Conservation (phyloP, 2,797 vertebrate species). For the Sebastes miniatus region DNA sequence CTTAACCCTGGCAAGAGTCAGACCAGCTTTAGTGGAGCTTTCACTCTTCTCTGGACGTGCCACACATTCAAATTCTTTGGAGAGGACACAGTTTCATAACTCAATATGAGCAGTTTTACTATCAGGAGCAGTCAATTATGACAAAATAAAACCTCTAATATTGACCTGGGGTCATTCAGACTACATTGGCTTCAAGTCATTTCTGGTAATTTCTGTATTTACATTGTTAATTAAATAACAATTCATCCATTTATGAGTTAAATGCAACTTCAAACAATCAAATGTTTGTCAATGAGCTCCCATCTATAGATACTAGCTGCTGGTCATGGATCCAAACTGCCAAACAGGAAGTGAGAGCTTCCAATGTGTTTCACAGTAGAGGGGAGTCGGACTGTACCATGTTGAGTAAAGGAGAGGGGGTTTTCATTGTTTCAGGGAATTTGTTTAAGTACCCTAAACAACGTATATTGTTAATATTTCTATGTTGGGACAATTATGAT, state of each 20-base stretch:
- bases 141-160: not conserved
- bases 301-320: not conserved
- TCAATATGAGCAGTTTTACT: not conserved
- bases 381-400: not conserved
- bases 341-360: not conserved
- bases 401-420: not conserved
- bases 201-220: not conserved
- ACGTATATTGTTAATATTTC: not conserved
- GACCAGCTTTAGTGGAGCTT: not conserved
- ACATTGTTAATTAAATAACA: not conserved
- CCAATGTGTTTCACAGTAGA: not conserved
- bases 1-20: not conserved
- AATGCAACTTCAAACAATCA: not conserved
- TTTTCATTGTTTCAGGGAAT: not conserved
- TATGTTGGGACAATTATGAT: not conserved
- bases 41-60: not conserved
- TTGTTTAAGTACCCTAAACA: not conserved
- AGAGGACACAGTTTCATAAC: not conserved
- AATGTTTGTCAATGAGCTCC: not conserved
- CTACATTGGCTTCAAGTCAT: not conserved
- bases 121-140: not conserved
- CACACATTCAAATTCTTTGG: not conserved
- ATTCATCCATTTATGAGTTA: not conserved
- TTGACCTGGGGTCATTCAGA: not conserved
- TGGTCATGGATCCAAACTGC: not conserved